Conservation (phyloP, 2,113 vertebrate genomes). For the Procapra przewalskii region DNA sequence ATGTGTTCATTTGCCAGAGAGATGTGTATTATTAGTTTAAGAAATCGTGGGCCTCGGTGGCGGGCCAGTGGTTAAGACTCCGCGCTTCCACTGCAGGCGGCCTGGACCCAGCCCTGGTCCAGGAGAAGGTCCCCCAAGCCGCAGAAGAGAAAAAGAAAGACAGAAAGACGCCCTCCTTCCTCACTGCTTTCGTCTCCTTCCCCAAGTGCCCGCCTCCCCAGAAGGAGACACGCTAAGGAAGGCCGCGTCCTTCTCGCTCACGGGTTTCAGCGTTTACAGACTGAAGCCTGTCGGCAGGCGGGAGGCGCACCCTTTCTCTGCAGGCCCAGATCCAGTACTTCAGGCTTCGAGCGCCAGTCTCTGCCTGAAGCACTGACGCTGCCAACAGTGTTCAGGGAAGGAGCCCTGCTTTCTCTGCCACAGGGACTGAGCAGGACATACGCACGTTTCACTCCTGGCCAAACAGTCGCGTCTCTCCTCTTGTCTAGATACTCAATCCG, state of each 20-base stretch:
- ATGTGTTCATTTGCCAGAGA: neutral
- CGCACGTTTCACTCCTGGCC: neutral
- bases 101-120: neutral
- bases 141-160: neutral
- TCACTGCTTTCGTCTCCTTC: neutral
- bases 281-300: neutral
- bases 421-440: neutral
- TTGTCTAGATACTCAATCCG: neutral
- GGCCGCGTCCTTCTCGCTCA: neutral
- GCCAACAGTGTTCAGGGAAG: neutral
- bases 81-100: neutral
- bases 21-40: neutral
- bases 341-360: neutral
- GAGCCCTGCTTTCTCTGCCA: neutral
- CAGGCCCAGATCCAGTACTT: neutral
- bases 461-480: neutral
- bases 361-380: neutral
- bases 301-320: neutral
- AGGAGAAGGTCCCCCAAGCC: neutral
- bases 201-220: neutral
- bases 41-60: neutral
- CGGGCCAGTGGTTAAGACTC: neutral
- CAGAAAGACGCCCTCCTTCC: neutral
- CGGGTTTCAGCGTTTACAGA: neutral
- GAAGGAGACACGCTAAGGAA: neutral